These are phyloP conservation scores for Clinocottus analis DNA, from an alignment of 2,113 vertebrate genomes.

Conservation along the genomic window DNA sequence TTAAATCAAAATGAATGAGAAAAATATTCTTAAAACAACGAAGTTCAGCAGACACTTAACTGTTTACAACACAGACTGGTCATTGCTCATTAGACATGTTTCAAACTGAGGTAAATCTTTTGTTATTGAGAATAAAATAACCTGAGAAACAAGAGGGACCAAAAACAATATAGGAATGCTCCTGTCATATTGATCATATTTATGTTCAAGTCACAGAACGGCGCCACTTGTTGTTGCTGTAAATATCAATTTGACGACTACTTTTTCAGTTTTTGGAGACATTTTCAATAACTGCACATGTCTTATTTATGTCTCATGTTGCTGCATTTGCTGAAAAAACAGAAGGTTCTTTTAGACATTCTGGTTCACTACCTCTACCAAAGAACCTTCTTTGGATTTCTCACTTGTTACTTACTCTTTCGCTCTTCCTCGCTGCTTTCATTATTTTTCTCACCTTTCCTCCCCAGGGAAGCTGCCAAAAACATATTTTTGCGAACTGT, in stretches of 20 bases:
- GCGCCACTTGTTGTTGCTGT: not conserved
- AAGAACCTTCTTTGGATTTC: constrained; percentile 47
- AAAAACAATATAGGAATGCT: not conserved
- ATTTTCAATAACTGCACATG: not conserved
- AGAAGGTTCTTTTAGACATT: constrained; percentile 19
- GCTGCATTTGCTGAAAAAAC: constrained; percentile 2
- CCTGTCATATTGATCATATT: not conserved
- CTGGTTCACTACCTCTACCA: constrained; percentile 42
- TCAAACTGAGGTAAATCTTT: not conserved
- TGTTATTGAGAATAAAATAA: not conserved
- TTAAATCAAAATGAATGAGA: not conserved
- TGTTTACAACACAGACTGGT: not conserved
- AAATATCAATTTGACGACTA: not conserved
- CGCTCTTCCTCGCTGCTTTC: constrained; percentile 41
- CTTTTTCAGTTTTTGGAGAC: not conserved
- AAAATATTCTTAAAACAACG: not conserved
- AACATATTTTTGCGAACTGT: constrained; percentile 65
- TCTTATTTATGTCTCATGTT: not conserved
- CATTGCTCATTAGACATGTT: not conserved
- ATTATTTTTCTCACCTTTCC: constrained; percentile 66
- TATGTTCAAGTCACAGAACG: not conserved
- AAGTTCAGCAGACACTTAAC: not conserved
- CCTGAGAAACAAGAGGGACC: not conserved
- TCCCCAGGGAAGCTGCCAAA: constrained; percentile 61
- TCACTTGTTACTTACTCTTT: constrained; percentile 64